phyloP scores from a whole-genome alignment of 1,140 invertebrate genomes.

The Cotesia chilonis region DNA sequence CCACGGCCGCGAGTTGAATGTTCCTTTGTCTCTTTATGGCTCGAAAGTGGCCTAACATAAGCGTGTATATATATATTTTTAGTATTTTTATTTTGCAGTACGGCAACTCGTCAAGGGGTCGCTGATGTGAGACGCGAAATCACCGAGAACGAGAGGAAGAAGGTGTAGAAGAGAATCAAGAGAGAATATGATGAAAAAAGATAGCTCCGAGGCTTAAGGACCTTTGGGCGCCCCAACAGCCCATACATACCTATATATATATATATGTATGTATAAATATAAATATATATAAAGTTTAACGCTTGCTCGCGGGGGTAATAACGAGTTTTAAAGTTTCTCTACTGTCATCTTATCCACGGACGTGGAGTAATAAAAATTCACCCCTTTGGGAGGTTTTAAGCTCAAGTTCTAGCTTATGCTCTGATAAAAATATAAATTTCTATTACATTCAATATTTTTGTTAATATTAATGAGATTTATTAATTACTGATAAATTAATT shows the following conservation, averaged over 20 bases:
- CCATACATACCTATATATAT: too few species aligned
- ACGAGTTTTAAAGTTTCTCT: slow-evolving; percentile 53
- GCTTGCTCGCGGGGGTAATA: slow-evolving; percentile 56
- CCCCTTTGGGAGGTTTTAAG: not conserved
- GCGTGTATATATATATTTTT: too few species aligned
- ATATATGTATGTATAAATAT: too few species aligned
- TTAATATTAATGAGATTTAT: too few species aligned
- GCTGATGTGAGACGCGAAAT: slow-evolving; percentile 3
- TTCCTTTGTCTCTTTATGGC: slow-evolving; percentile 66
- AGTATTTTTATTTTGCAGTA: not conserved
- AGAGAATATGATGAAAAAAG: slow-evolving; percentile 20
- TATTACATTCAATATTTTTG: too few species aligned
- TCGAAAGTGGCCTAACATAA: slow-evolving; percentile 56
- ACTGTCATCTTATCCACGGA: slow-evolving; percentile 39
- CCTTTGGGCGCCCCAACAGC: slow-evolving; percentile 42
- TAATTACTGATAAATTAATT: too few species aligned
- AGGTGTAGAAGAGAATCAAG: not conserved
- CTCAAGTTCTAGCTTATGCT: too few species aligned
- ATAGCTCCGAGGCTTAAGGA: slow-evolving; percentile 21
- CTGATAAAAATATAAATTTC: too few species aligned
- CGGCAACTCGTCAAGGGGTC: slow-evolving; percentile 34
- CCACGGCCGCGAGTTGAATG: slow-evolving; percentile 48
- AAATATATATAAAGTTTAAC: slow-evolving; percentile 54
- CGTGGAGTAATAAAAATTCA: slow-evolving; percentile 33
- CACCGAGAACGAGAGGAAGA: slow-evolving; percentile 7